Evolutionary conservation across 2,797 vertebrate genomes (phyloP).

Genomic region (Eulemur rubriventer): DNA sequence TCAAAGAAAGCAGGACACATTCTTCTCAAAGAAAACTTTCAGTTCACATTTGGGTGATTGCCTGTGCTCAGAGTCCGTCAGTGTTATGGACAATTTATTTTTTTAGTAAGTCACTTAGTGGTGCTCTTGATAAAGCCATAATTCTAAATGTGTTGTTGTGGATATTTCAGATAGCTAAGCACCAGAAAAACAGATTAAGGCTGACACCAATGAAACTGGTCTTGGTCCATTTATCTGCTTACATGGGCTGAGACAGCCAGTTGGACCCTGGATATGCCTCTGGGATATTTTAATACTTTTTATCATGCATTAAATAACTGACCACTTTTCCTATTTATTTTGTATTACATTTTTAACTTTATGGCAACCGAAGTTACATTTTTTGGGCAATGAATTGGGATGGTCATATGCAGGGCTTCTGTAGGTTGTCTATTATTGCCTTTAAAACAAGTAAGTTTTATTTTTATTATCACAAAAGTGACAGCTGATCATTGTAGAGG

Average conservation of each 20-base stretch:
- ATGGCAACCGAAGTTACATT: neutral
- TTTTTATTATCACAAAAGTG: neutral
- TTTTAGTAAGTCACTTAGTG: slow-evolving; percentile 9
- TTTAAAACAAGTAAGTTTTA: neutral
- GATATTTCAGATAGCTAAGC: slow-evolving; percentile 9
- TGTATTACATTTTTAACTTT: neutral
- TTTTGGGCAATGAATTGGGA: neutral
- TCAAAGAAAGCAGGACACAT: neutral
- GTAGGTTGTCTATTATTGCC: neutral
- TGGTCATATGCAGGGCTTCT: neutral
- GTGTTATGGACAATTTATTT: neutral
- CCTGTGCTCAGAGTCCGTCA: neutral
- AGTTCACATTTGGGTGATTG: neutral
- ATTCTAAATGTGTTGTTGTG: neutral
- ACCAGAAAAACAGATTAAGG: neutral
- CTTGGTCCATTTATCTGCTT: neutral
- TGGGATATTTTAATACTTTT: neutral
- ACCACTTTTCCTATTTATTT: neutral
- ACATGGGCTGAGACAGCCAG: neutral
- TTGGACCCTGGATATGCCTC: neutral
- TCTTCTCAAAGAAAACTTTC: neutral
- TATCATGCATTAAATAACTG: neutral
- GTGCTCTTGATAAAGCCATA: neutral
- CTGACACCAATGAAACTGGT: fast-evolving
- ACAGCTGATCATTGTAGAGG: neutral